These are phyloP conservation scores for Heliconius hermathena DNA, from an alignment of 1,140 invertebrate genomes.

Conservation along the genomic window DNA sequence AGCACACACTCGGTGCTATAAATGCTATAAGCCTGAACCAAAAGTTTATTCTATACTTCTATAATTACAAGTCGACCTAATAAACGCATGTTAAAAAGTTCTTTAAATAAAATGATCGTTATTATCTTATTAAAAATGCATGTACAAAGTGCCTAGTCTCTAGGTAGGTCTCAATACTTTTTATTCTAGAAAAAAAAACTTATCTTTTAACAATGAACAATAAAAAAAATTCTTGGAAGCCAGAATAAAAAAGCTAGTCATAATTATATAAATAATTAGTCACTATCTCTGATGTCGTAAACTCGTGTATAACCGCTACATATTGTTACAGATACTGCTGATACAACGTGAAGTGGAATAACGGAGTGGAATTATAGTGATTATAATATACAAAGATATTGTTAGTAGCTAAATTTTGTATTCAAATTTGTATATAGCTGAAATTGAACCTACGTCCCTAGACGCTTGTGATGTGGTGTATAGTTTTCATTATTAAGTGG, in stretches of 20 bases:
- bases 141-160: too few species aligned
- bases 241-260: constrained; percentile 30
- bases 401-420: neutral
- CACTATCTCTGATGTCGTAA: constrained; percentile 38
- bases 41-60: too few species aligned
- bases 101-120: too few species aligned
- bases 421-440: neutral
- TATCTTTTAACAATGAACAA: neutral
- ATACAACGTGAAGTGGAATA: neutral
- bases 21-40: too few species aligned
- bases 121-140: too few species aligned
- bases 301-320: neutral
- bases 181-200: too few species aligned
- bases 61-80: too few species aligned
- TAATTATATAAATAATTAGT: constrained; percentile 46
- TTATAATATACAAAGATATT: neutral
- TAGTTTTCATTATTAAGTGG: too few species aligned
- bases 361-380: neutral
- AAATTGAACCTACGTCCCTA: neutral
- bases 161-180: too few species aligned
- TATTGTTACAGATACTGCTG: constrained; percentile 18
- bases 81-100: too few species aligned
- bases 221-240: neutral
- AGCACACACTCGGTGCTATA: too few species aligned
- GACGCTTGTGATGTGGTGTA: too few species aligned